Percentiles rank a stretch among this genome's conserved stretches.
These are phyloP conservation scores for Mechanitis messenoides DNA, from an alignment of 2,888 invertebrate genomes.

Conservation along the genomic window DNA sequence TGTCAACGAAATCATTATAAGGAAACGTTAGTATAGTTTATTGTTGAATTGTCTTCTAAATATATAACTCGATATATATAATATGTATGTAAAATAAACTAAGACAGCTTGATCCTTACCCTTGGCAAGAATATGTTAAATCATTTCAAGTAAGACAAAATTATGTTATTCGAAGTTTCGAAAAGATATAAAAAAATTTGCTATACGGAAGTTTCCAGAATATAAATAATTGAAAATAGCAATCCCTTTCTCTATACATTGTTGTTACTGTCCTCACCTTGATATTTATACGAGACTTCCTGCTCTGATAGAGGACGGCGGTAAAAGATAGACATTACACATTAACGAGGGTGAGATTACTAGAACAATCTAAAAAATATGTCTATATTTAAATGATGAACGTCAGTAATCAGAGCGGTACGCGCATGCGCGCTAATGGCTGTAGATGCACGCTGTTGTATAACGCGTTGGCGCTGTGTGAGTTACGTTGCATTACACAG, in stretches of 20 bases:
- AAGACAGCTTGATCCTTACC: too few species aligned
- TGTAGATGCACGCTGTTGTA: constrained; percentile 45
- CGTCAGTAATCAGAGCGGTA: constrained; percentile 61
- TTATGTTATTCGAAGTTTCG: too few species aligned
- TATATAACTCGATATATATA: too few species aligned
- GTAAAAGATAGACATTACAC: constrained; percentile 31
- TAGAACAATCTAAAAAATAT: constrained; percentile 1
- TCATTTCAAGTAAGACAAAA: too few species aligned
- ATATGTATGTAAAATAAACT: too few species aligned
- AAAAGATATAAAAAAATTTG: constrained; percentile 3
- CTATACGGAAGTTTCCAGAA: constrained; percentile 18
- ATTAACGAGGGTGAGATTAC: too few species aligned
- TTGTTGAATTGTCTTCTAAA: too few species aligned
- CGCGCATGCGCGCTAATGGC: constrained; percentile 31
- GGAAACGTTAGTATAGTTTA: constrained; percentile 39
- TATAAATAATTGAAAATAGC: constrained; percentile 19
- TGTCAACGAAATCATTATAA: constrained; percentile 55
- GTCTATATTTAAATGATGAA: too few species aligned
- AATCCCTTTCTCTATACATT: constrained; percentile 42
- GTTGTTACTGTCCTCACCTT: constrained; percentile 49
- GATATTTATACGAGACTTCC: constrained; percentile 70
- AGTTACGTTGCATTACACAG: constrained; percentile 55
- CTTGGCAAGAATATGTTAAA: too few species aligned
- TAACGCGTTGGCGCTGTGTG: constrained; percentile 46
- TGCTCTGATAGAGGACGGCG: constrained; percentile 57